Conservation (phyloP, 2,797 vertebrate species). For the Ispidina picta region DNA sequence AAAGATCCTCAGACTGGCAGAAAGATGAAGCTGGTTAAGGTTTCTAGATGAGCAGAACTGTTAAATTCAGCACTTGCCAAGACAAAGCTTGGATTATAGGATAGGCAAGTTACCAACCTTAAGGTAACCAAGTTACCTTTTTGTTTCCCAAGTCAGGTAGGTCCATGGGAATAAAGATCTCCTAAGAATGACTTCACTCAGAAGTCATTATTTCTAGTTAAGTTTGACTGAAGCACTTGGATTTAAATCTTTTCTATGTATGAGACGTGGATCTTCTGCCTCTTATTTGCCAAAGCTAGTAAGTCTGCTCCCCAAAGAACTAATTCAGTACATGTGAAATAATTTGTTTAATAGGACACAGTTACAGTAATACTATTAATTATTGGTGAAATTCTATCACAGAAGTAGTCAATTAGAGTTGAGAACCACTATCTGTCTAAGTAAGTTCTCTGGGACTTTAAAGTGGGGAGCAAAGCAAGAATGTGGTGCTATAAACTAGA, state of each 20-base stretch:
- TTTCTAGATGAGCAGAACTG: background rate
- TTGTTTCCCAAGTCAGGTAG: background rate
- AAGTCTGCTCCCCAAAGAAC: background rate
- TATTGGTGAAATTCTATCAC: background rate
- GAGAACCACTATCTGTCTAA: background rate
- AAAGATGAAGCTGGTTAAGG: background rate
- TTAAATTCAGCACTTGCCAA: conserved; percentile 5
- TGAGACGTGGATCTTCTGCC: background rate
- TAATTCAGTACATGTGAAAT: background rate
- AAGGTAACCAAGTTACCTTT: too few species aligned
- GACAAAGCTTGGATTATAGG: background rate
- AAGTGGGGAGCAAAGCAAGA: background rate
- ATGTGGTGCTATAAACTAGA: accelerated
- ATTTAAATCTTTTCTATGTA: background rate
- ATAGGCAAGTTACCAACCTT: background rate
- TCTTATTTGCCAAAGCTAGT: background rate
- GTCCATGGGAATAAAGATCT: background rate
- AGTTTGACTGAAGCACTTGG: background rate
- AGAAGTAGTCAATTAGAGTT: background rate
- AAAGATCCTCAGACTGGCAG: background rate
- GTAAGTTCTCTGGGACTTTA: background rate
- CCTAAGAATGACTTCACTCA: background rate
- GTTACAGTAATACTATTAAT: background rate
- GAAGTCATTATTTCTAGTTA: background rate
- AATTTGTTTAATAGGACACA: background rate